Evolutionary conservation across 2,113 vertebrate species (phyloP).

Genomic region (Oxyura jamaicensis): DNA sequence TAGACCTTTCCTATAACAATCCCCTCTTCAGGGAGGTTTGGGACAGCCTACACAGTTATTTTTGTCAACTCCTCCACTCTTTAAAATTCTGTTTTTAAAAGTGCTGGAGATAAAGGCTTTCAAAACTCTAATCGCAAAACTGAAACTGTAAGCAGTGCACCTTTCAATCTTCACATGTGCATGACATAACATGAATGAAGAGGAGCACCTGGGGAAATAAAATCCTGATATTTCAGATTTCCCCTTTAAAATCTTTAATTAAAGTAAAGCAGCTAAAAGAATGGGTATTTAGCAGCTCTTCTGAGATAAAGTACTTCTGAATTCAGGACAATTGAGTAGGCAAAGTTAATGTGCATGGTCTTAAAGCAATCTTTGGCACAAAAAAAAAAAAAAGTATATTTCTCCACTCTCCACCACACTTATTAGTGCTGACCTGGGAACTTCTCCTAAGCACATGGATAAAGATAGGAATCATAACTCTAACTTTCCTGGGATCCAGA

Average conservation of each 20-base stretch:
- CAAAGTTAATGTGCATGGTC: background rate
- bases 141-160: background rate
- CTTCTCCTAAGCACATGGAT: background rate
- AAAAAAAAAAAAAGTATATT: background rate
- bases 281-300: background rate
- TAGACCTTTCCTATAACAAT: background rate
- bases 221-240: background rate
- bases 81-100: background rate
- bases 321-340: background rate
- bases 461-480: background rate
- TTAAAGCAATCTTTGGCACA: background rate
- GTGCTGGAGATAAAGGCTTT: background rate
- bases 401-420: background rate
- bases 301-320: background rate
- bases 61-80: background rate
- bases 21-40: background rate
- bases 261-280: background rate
- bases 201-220: background rate
- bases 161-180: background rate
- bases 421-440: accelerated
- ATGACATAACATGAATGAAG: background rate
- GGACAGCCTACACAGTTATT: background rate
- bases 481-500: background rate
- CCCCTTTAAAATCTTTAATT: background rate
- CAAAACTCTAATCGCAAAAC: background rate